Percentiles rank a stretch among this genome's conserved stretches.
Conservation (phyloP, 2,113 vertebrate species). For the Hassar affinis region DNA sequence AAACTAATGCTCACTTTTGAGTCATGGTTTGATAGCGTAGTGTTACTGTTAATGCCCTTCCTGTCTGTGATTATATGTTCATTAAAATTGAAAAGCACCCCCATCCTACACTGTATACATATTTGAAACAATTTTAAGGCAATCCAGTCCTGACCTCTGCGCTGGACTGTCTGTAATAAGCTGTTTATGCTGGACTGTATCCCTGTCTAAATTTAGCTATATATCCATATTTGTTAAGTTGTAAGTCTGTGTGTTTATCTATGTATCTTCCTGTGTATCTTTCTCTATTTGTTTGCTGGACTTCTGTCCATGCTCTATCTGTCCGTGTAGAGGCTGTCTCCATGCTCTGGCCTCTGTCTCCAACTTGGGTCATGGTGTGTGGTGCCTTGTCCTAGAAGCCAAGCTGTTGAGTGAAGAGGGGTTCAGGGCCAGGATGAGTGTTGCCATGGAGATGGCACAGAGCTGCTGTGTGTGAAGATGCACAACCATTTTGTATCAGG, state of each 20-base stretch:
- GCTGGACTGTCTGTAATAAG: not conserved
- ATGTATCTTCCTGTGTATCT: not conserved
- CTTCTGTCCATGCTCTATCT: not conserved
- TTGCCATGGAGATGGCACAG: constrained; percentile 63
- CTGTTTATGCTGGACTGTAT: not conserved
- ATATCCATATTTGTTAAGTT: not conserved
- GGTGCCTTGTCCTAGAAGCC: constrained; percentile 19
- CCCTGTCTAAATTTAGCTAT: not conserved
- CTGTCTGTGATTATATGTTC: not conserved
- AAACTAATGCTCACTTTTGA: not conserved
- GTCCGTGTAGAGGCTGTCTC: not conserved
- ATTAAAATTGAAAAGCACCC: not conserved
- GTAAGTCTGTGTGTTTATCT: not conserved
- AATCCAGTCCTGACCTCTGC: not conserved
- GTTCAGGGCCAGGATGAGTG: constrained; percentile 61
- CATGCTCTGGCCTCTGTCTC: not conserved
- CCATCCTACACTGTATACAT: not conserved
- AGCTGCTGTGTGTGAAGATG: constrained; percentile 60
- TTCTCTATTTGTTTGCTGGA: not conserved
- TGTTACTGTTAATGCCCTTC: not conserved
- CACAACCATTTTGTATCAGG: constrained; percentile 30
- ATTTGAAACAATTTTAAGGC: not conserved
- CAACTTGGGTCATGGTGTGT: not conserved
- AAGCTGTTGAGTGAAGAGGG: constrained; percentile 30
- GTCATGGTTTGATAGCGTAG: not conserved